Evolutionary conservation across 2,113 vertebrate species (phyloP), one percentile per base, ranked within the genome.

Genomic region (Scomber colias): DNA sequence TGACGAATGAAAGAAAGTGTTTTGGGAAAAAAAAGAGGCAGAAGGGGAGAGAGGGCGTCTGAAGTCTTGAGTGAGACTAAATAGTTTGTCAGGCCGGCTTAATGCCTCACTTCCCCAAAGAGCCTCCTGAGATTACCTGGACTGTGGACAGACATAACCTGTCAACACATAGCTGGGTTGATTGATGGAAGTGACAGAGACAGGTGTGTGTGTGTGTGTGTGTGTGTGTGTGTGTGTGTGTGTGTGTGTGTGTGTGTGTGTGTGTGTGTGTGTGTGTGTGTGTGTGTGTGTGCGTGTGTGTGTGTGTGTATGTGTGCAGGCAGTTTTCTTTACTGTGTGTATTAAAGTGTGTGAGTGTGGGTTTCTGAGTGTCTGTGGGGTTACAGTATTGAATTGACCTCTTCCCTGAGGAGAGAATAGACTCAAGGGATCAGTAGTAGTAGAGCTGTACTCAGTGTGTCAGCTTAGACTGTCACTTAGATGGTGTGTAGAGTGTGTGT

Each of bases 331-430:
- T 81, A 51, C 17, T 44, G 57, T 82, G 83, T 85, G 83, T 82
- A 35, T 80, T 68, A 78, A 71, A 62, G 80, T 84, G 85, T 84
- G 85, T 61, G 53, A 62, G 62, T 83, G 85, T 79, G 83, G 48
- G 80, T 79, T 80, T 80, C 54, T 67, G 68, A 45, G 71, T 71
- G 79, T 86, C 77, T 87, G 75, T 78, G 79, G 81, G 90, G 93
- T 92, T 92, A 89, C 88, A 82, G 91, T 93, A 92, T 94, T 91
- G 89, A 92, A 92, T 93, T 93, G 92, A 93, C 92, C 93, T 89
- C 77, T 91, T 92, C 89, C 86, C 86, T 51, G 77, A 84, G 77
- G 89, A 88, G 89, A 92, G 92, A 92, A 93, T 90, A 92, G 92
- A 93, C 93, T 91, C 89, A 79, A 79, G 89, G 90, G 91, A 92